Base-by-base conservation (phyloP, 2,888 invertebrate genomes). In the Tanypteryx hageni region DNA sequence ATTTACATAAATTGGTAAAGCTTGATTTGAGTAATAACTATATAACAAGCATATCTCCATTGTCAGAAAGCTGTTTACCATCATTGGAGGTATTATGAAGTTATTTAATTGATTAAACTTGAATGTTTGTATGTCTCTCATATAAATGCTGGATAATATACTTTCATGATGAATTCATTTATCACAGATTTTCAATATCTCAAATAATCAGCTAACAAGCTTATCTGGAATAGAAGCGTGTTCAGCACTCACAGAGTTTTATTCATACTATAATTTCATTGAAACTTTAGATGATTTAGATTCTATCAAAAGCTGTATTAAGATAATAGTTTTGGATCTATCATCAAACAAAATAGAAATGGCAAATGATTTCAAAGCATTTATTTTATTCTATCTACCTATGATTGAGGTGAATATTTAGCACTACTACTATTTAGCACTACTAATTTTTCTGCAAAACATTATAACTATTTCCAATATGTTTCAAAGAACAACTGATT, bases 331-430 rank as follows among this genome's bases (percentile, higher is more conserved):
- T 11, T n/a, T 86, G 14, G 86, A 86, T 61, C 31, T 86, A 59
- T 61, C 86, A 31, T 86, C 86, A 61, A 92, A 92, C 58, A 92
- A 92, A 31, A 22, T 92, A 81, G 82, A 44, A 18, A 92, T 81
- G 44, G 59, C n/a, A 3, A 58, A 59, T 16, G 10, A 82, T 18
- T 92, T 92, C n/a, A 92, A 9, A 14, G 58, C 44, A 31, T 92
- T 58, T 92, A 31, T 92, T 58, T 4, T 44, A 22, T 92, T 61
- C 57, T 61, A 92, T n/a, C 27, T 92, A 9, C 92, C 82, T 58
- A 58, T 59, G 56, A 18, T 92, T 76, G 82, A 92, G 92, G 92
- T 92, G 58, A 59, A 58, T 92, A 16, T 5, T 91, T 7, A 64
- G 44, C 44, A 44, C 5, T 44, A n/a, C n/a, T n/a, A n/a, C n/a